Evolutionary conservation across 2,888 invertebrate species (phyloP).

Genomic region (Epirrhoe tristata): DNA sequence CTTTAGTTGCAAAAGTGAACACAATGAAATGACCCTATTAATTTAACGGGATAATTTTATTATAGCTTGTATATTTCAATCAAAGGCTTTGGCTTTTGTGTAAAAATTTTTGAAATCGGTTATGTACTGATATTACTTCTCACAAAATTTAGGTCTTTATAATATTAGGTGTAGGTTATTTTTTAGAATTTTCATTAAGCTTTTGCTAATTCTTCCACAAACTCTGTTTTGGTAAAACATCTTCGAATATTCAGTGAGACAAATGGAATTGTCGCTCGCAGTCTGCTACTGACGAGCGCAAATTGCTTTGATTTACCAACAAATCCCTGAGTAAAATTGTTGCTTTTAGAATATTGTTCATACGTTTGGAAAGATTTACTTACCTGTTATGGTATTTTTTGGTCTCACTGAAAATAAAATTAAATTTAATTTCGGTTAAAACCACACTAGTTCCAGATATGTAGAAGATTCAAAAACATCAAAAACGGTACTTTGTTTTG

Average conservation of each 20-base stretch:
- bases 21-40: too few species aligned
- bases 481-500: too few species aligned
- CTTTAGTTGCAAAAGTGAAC: too few species aligned
- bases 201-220: conserved; percentile 2
- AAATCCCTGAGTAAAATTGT: conserved; percentile 19
- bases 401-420: background rate
- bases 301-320: conserved; percentile 28
- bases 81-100: too few species aligned
- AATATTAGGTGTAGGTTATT: background rate
- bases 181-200: background rate
- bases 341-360: conserved; percentile 11
- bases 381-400: background rate
- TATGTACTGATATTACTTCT: too few species aligned
- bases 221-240: conserved; percentile 13
- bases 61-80: too few species aligned
- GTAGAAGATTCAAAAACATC: too few species aligned
- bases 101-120: too few species aligned
- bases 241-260: conserved; percentile 20
- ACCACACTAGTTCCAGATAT: too few species aligned
- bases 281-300: conserved; percentile 22
- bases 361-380: background rate
- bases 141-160: too few species aligned
- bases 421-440: too few species aligned
- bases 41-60: too few species aligned
- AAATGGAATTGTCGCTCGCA: conserved; percentile 29